Base-by-base conservation (phyloP, 2,888 invertebrate genomes). In the Tetragonula carbonaria region DNA sequence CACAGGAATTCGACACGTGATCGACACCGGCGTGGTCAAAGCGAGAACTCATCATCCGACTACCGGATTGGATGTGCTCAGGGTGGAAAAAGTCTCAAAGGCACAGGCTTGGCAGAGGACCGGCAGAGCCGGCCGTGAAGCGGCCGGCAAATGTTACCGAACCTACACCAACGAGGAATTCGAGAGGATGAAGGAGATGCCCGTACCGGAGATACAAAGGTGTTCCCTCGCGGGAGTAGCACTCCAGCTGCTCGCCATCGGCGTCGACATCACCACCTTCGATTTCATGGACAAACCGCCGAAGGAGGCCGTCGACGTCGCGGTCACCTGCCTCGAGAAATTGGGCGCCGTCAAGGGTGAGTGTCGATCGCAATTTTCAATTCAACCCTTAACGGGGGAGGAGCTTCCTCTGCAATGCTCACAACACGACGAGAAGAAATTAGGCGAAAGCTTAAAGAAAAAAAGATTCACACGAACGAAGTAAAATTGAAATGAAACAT, bases 61-160 rank as follows among this genome's bases (percentile, higher is more conserved):
- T 38, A 98, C 97, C 38, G 98, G 98, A 6, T 95, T 99, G 86
- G 98, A 99, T 94, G 95, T 97, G 50, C 95, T 99, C 82, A 96
- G 97, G 92, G 97, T 98, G 55, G 96, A 97, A 85, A 95, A 96
- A 90, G 97, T 98, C 90, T 98, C 99, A 33, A 97, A 98, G 95
- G 98, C 99, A 55, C 99, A 99, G 95, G 97, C 98, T 18, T 97
- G 97, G 97, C 99, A 99, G 95, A 96, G 99, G 88, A 97, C 98
- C 18, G 99, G 99, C 0, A 96, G 99, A 88, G 98, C 99, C 18
- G 99, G 99, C 33, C 96, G 99, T 81, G 98, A 98, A 92, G 96
- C 96, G 4, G 96, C 97, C 80, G 99, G 99, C 57, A 95, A 95
- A 88, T 98, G 98, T 93, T 99, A 98, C 95, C 96, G 99, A 74